Conservation (phyloP, 2,888 invertebrate genomes). For the Lithophane ornitopus region DNA sequence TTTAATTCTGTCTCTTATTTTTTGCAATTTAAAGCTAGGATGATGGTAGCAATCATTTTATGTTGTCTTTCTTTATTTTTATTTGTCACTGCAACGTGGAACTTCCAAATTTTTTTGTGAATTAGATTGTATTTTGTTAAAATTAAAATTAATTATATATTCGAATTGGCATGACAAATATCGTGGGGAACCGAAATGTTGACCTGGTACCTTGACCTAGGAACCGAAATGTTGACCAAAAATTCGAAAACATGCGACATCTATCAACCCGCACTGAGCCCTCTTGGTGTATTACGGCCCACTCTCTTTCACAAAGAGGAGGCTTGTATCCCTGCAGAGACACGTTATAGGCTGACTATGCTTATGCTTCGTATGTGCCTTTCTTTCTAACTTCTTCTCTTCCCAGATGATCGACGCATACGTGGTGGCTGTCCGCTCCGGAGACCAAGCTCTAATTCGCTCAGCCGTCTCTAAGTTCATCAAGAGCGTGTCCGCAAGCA, state of each 20-base stretch:
- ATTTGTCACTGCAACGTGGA: not conserved
- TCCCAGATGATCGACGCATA: slow-evolving; percentile 76
- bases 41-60: not conserved
- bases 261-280: not conserved
- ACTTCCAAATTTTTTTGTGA: not conserved
- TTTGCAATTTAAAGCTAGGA: not conserved
- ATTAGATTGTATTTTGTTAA: not conserved
- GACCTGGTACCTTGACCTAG: too few species aligned
- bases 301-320: not conserved
- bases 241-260: not conserved
- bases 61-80: not conserved
- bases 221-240: not conserved
- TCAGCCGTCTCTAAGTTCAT: slow-evolving; percentile 71
- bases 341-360: not conserved
- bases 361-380: not conserved
- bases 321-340: not conserved
- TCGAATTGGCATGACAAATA: not conserved
- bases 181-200: not conserved
- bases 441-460: slow-evolving; percentile 67
- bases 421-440: slow-evolving; percentile 62
- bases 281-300: not conserved
- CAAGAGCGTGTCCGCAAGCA: slow-evolving; percentile 64
- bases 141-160: too few species aligned
- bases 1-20: not conserved
- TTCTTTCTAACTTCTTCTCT: slow-evolving; percentile 9